Percentiles rank a stretch among this genome's conserved stretches.
phyloP scores from a whole-genome alignment of 2,888 invertebrate genomes.

The Norana najaformis region DNA sequence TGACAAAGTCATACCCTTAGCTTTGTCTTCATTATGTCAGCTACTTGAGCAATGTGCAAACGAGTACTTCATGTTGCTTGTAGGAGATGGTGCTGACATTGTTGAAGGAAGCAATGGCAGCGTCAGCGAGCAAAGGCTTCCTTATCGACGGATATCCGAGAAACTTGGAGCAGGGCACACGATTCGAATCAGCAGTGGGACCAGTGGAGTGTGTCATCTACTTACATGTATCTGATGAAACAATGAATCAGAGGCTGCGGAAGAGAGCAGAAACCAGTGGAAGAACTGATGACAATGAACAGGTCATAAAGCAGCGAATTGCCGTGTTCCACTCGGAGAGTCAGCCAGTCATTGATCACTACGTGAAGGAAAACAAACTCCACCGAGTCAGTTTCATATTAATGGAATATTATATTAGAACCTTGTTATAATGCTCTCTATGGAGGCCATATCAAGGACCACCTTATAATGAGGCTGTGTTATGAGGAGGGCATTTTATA shows the following conservation, averaged over 20 bases:
- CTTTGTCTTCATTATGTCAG: no score
- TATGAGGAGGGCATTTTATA: no score
- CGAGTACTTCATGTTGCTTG: background rate
- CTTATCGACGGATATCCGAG: constrained; percentile 93
- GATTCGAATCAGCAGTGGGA: constrained; percentile 81
- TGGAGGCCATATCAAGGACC: no score
- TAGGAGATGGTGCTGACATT: constrained; percentile 78
- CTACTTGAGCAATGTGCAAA: no score
- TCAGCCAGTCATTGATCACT: constrained; percentile 80
- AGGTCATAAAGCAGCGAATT: constrained; percentile 86
- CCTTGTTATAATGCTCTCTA: no score
- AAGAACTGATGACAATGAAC: constrained; percentile 90
- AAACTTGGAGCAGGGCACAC: constrained; percentile 81
- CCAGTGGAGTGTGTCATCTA: constrained; percentile 75
- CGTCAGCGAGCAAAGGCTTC: constrained; percentile 77
- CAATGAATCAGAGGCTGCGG: constrained; percentile 76
- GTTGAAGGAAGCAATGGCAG: constrained; percentile 76
- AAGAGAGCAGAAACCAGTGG: constrained; percentile 79
- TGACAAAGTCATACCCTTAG: no score
- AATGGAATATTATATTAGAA: no score
- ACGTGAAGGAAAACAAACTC: constrained; percentile 64
- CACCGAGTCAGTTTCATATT: no score
- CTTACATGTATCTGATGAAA: constrained; percentile 80
- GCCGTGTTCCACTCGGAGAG: constrained; percentile 87
- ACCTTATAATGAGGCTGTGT: no score